phyloP scores from a whole-genome alignment of 2,797 vertebrate genomes.

The Urosaurus nigricauda region DNA sequence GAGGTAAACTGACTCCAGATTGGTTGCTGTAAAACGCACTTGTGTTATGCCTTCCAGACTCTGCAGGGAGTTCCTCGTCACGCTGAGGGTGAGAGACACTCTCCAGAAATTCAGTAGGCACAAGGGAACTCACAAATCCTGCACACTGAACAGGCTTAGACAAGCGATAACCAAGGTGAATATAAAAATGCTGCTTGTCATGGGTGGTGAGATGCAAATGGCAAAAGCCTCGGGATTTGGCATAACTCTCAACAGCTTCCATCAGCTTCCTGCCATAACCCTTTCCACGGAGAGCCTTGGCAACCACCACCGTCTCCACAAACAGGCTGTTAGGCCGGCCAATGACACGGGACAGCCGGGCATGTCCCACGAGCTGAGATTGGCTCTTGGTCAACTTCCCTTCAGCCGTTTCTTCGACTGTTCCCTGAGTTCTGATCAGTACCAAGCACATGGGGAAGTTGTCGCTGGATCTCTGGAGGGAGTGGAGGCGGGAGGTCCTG shows the following conservation, averaged over 20 bases:
- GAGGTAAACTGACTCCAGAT: constrained; percentile 4
- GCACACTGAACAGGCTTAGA: constrained; percentile 89
- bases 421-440: constrained; percentile 77
- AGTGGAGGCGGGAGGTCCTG: constrained; percentile 87
- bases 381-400: constrained; percentile 54
- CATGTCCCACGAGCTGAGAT: constrained; percentile 86
- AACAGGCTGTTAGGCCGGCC: constrained; percentile 84
- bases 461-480: constrained; percentile 87
- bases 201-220: constrained; percentile 92
- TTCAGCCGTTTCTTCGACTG: rapidly evolving
- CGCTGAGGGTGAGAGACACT: constrained; percentile 77
- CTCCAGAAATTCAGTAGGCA: constrained; percentile 83
- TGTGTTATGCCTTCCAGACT: neutral
- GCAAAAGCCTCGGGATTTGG: constrained; percentile 81
- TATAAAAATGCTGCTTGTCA: constrained; percentile 93
- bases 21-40: constrained; percentile 31
- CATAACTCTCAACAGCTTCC: constrained; percentile 89
- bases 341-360: constrained; percentile 86
- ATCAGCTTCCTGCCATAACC: constrained; percentile 92
- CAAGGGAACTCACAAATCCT: constrained; percentile 81
- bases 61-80: neutral
- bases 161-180: constrained; percentile 88
- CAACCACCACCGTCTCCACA: constrained; percentile 93
- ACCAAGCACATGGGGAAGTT: constrained; percentile 89
- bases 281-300: constrained; percentile 83